Conservation (phyloP, 1,140 invertebrate genomes). For the Thaumetopoea pityocampa region DNA sequence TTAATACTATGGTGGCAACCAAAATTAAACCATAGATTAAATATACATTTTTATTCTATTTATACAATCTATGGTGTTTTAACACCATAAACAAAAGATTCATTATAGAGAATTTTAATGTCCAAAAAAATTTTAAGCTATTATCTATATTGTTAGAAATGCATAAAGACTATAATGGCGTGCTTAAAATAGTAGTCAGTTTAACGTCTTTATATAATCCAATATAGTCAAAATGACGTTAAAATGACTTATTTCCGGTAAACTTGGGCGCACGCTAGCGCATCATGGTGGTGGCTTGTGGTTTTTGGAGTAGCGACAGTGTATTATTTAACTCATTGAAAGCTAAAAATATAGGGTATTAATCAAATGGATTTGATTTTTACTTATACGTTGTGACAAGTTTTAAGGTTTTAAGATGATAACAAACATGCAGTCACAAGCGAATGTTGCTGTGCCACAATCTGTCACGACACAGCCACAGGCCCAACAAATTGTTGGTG, state of each 20-base stretch:
- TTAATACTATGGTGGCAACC: too few relatives aligned
- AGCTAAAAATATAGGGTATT: constrained; percentile 8
- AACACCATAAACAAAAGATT: constrained; percentile 8
- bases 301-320: constrained; percentile 9
- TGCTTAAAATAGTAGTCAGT: constrained; percentile 8
- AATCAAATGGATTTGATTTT: constrained; percentile 12
- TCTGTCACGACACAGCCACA: constrained; percentile 72
- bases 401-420: constrained; percentile 51
- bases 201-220: constrained; percentile 6
- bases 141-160: constrained; percentile 5
- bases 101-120: neutral
- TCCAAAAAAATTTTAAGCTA: constrained; percentile 13
- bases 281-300: constrained; percentile 7
- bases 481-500: constrained; percentile 69
- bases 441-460: constrained; percentile 73
- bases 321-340: constrained; percentile 14
- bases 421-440: constrained; percentile 74
- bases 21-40: too few relatives aligned
- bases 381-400: constrained; percentile 19
- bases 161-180: constrained; percentile 16
- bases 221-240: constrained; percentile 11
- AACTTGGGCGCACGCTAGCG: constrained; percentile 13
- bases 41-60: too few relatives aligned
- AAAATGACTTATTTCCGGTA: constrained; percentile 22
- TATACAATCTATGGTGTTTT: too few relatives aligned